Evolutionary conservation across 2,797 vertebrate species (phyloP).

Genomic region (Dendrocincla tyrannina): DNA sequence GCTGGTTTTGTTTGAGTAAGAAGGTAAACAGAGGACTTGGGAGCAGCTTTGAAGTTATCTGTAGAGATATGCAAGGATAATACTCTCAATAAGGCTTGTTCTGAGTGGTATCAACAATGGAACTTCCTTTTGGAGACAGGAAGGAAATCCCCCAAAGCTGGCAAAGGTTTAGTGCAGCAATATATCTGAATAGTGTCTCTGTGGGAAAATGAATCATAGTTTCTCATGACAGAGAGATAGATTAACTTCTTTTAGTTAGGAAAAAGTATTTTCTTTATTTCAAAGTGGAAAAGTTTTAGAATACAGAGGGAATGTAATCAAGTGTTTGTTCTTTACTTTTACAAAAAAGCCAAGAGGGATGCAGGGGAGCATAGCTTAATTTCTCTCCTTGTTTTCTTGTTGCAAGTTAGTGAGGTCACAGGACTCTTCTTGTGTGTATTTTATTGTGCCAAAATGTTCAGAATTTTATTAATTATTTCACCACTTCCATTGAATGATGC

Average conservation of each 20-base stretch:
- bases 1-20: neutral
- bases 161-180: neutral
- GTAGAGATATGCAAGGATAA: neutral
- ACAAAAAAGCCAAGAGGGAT: neutral
- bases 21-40: neutral
- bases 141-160: neutral
- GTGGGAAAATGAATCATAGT: neutral
- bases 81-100: neutral
- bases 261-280: neutral
- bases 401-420: neutral
- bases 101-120: neutral
- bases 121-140: neutral
- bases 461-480: neutral
- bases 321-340: neutral
- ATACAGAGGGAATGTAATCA: neutral
- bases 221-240: neutral
- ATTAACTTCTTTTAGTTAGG: neutral
- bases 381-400: neutral
- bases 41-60: conserved; percentile 17
- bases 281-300: neutral
- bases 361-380: neutral
- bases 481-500: neutral
- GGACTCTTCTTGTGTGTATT: neutral
- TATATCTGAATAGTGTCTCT: neutral
- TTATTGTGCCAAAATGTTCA: neutral